These are phyloP conservation scores for Scaptomyza parva DNA, from an alignment of 2,888 invertebrate species.

Conservation along the genomic window DNA sequence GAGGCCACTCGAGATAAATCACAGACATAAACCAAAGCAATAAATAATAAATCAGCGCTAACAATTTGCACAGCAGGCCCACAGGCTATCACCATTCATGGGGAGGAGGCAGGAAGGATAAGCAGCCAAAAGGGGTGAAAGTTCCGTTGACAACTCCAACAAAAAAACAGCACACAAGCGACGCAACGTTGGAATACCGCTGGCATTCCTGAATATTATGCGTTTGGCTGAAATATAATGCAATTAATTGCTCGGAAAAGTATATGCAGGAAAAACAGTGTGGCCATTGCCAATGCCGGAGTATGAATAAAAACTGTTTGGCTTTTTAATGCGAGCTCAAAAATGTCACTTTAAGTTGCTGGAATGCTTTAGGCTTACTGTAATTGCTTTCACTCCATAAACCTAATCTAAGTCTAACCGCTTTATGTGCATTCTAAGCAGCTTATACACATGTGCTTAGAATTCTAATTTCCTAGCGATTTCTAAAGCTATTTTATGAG, in stretches of 20 bases:
- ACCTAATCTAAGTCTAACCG: conserved; percentile 3
- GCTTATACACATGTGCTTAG: not conserved
- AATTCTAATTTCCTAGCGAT: not conserved
- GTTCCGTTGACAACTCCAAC: conserved; percentile 59
- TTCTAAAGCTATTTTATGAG: not conserved
- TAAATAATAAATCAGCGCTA: conserved; percentile 75
- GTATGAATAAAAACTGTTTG: not conserved
- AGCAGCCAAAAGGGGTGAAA: conserved; percentile 9
- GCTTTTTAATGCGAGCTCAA: not conserved
- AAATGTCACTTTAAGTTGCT: not conserved
- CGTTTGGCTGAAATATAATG: conserved; percentile 62
- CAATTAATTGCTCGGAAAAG: conserved; percentile 69
- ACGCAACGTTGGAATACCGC: conserved; percentile 11
- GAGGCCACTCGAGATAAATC: conserved; percentile 62
- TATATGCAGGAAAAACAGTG: conserved; percentile 26
- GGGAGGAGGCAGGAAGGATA: not conserved
- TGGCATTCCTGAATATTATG: conserved; percentile 57
- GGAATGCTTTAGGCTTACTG: not conserved
- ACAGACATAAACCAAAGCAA: conserved; percentile 64
- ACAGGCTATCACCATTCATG: conserved; percentile 1
- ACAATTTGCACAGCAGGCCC: conserved; percentile 64
- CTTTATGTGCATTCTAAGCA: conserved; percentile 3
- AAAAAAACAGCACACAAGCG: conserved; percentile 25
- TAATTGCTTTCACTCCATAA: conserved; percentile 29
- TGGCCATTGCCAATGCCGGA: conserved; percentile 15